Evolutionary conservation across 1,140 invertebrate species (phyloP).

Genomic region (Lepidurus couesii): DNA sequence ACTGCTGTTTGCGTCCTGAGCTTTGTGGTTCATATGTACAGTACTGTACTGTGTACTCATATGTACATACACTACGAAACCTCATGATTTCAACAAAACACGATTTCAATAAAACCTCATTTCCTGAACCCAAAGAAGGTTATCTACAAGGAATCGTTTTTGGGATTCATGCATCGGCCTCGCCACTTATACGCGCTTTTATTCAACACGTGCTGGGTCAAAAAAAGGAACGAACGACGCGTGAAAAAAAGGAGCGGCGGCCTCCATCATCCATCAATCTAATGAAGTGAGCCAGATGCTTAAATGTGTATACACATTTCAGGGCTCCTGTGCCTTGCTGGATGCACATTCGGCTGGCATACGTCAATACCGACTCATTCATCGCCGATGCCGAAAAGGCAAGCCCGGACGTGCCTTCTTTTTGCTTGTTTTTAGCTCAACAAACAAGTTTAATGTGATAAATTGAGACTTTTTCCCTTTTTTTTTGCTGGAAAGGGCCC

Average conservation of each 20-base stretch:
- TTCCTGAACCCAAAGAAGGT: no score
- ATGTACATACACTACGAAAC: no score
- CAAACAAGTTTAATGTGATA: neutral
- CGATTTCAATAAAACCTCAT: no score
- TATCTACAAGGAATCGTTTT: no score
- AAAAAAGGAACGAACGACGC: neutral
- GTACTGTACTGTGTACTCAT: no score
- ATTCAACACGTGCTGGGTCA: neutral
- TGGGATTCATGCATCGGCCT: no score
- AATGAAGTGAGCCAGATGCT: conserved; percentile 15
- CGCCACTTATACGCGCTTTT: neutral
- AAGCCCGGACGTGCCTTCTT: neutral
- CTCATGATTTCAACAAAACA: no score
- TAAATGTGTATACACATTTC: conserved; percentile 15
- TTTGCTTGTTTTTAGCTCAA: neutral
- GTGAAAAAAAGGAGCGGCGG: neutral
- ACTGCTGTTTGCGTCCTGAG: no score
- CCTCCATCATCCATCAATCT: conserved; percentile 2
- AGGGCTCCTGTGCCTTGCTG: neutral
- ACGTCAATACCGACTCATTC: conserved; percentile 15
- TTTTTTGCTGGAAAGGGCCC: neutral
- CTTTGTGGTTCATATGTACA: no score
- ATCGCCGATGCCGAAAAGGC: neutral
- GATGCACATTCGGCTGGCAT: neutral
- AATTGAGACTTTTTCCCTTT: neutral